Evolutionary conservation across 2,797 vertebrate genomes (phyloP).

Genomic region (Argentina silus): DNA sequence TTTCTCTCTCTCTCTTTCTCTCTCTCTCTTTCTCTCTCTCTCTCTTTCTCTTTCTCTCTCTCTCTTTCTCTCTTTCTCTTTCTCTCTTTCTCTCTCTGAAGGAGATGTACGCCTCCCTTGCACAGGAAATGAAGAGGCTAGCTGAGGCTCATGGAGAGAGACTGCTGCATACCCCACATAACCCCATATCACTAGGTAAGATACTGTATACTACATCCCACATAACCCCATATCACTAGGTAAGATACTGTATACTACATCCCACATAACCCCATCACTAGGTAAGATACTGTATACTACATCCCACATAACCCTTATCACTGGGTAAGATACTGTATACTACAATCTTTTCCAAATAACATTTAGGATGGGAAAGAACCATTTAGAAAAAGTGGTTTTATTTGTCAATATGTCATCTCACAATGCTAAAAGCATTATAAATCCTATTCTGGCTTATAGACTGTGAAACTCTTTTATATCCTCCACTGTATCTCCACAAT

Average conservation of each 20-base stretch:
- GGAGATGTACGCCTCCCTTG: conserved; percentile 92
- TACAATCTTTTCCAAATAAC: too few species aligned
- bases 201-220: conserved; percentile 49
- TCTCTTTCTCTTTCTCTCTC: conserved; percentile 55
- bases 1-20: conserved; percentile 65
- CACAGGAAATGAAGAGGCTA: conserved; percentile 86
- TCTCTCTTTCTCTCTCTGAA: conserved; percentile 79
- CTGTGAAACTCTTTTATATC: too few species aligned
- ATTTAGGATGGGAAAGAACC: too few species aligned
- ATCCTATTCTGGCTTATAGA: too few species aligned
- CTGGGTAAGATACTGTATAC: conserved; percentile 80
- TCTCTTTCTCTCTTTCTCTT: conserved; percentile 54
- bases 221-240: conserved; percentile 97
- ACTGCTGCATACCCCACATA: conserved; percentile 90
- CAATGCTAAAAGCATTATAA: too few species aligned
- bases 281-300: conserved; percentile 73
- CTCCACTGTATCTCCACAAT: too few species aligned
- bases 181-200: conserved; percentile 95
- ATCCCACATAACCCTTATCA: conserved; percentile 92
- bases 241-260: conserved; percentile 61
- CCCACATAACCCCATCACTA: conserved; percentile 93
- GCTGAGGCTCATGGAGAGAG: conserved; percentile 86
- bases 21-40: conserved; percentile 74
- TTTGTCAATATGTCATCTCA: not conserved
- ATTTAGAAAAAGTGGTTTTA: too few species aligned